Conservation (phyloP, 1,140 invertebrate species). For the Drosophila dunni region DNA sequence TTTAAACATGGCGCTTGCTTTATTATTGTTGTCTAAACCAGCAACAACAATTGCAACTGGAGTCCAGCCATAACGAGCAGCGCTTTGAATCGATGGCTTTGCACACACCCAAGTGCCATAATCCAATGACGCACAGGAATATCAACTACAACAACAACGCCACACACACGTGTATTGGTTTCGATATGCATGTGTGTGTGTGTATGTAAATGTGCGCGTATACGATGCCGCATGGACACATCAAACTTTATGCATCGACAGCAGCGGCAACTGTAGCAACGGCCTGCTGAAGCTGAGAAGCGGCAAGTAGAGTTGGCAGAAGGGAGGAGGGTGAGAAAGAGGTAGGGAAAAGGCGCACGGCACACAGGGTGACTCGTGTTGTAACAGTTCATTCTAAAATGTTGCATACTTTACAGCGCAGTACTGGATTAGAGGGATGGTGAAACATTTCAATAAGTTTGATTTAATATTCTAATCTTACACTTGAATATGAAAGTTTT, state of each 20-base stretch:
- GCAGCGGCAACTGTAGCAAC: slow-evolving; percentile 42
- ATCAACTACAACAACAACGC: slow-evolving; percentile 61
- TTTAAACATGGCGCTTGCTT: slow-evolving; percentile 80
- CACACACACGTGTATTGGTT: slow-evolving; percentile 41
- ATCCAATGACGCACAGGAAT: slow-evolving; percentile 83
- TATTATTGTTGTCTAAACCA: slow-evolving; percentile 70
- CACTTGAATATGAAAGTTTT: too few species aligned
- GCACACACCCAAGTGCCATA: slow-evolving; percentile 84
- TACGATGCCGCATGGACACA: slow-evolving; percentile 80
- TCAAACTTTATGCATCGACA: slow-evolving; percentile 81
- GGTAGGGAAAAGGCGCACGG: slow-evolving; percentile 8
- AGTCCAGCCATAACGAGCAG: slow-evolving; percentile 64
- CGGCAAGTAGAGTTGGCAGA: slow-evolving; percentile 3
- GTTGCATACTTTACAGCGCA: slow-evolving; percentile 38
- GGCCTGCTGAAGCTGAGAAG: slow-evolving; percentile 43
- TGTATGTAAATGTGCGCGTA: slow-evolving; percentile 64
- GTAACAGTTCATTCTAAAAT: not conserved
- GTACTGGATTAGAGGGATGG: not conserved
- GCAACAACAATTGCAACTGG: slow-evolving; percentile 39
- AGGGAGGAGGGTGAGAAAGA: too few species aligned
- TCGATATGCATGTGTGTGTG: slow-evolving; percentile 20
- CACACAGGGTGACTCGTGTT: slow-evolving; percentile 31
- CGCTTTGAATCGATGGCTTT: slow-evolving; percentile 79
- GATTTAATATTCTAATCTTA: too few species aligned
- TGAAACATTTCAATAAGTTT: too few species aligned